phyloP scores from a whole-genome alignment of 2,888 invertebrate species.

The Microctonus hyperodae region DNA sequence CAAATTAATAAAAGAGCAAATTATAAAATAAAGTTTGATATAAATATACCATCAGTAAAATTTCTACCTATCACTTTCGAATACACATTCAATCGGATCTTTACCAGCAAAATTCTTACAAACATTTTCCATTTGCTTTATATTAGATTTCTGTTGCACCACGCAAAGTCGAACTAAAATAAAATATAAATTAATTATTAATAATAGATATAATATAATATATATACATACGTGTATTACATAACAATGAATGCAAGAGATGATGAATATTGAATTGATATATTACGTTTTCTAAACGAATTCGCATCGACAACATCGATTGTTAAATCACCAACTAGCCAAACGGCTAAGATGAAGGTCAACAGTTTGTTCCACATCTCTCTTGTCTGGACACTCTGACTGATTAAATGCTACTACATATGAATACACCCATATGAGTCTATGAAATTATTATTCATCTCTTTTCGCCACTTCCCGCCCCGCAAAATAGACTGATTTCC shows the following conservation, averaged over 20 bases:
- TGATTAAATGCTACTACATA: not conserved
- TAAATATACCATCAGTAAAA: not conserved
- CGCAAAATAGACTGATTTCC: too few species aligned
- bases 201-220: not conserved
- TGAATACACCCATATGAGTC: not conserved
- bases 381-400: not conserved
- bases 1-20: not conserved
- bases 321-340: not conserved
- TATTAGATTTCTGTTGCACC: conserved; percentile 64
- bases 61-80: conserved; percentile 73
- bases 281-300: conserved; percentile 6
- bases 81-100: conserved; percentile 74
- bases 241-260: conserved; percentile 9
- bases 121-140: not conserved
- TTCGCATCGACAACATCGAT: not conserved
- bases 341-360: conserved; percentile 30
- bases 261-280: conserved; percentile 4
- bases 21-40: conserved; percentile 1
- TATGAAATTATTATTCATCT: conserved; percentile 1
- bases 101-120: conserved; percentile 56
- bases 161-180: conserved; percentile 74
- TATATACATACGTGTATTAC: not conserved
- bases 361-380: not conserved
- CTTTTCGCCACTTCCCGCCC: not conserved
- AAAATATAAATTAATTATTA: too few species aligned